Evolutionary conservation across 2,797 vertebrate genomes (phyloP).

Genomic region (Diceros bicornis): DNA sequence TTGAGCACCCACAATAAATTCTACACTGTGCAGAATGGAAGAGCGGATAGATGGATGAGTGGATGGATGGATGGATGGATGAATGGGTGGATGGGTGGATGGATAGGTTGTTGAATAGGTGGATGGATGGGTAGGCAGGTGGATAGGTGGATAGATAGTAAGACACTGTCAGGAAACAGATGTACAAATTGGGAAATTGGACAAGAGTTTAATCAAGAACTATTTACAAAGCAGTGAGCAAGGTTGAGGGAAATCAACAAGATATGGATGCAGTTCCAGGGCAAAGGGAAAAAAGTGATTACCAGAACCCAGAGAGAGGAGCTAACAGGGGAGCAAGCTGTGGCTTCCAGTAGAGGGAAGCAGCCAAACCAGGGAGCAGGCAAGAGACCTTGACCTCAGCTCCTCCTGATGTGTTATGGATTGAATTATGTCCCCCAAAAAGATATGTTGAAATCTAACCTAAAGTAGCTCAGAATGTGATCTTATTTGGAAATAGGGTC

Average conservation of each 20-base stretch:
- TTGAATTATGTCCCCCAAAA: background rate
- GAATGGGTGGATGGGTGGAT: rapidly evolving
- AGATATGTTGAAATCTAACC: background rate
- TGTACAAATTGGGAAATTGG: background rate
- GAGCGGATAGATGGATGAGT: background rate
- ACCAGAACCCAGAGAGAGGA: background rate
- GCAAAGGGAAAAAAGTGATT: background rate
- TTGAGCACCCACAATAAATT: background rate
- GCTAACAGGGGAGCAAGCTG: background rate
- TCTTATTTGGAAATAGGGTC: constrained; percentile 3
- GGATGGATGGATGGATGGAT: rapidly evolving
- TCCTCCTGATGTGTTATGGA: background rate
- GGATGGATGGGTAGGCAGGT: background rate
- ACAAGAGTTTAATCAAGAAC: background rate
- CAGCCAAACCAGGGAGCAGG: background rate
- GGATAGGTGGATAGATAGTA: background rate
- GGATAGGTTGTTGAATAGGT: background rate
- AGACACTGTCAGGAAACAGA: background rate
- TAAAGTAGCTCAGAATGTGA: background rate
- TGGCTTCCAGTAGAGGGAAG: background rate
- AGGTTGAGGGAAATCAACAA: background rate
- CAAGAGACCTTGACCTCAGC: background rate
- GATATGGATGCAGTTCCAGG: background rate
- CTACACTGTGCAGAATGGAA: background rate
- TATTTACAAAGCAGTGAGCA: background rate